Base-by-base conservation (phyloP, 2,888 invertebrate species). In the Drosophila tripunctata region DNA sequence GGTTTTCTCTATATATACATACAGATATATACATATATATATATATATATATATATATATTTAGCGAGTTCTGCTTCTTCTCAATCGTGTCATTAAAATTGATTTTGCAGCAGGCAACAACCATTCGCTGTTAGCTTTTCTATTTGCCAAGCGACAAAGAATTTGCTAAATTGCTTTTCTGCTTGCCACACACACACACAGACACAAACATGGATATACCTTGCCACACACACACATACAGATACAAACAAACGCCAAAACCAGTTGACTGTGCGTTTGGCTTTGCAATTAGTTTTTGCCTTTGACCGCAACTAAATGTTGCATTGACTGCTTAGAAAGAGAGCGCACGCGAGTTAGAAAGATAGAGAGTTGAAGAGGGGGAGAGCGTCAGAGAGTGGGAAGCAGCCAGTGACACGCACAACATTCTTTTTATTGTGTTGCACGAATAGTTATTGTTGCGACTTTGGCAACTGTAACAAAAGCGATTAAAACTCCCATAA, bases 401-500 rank as follows among this genome's bases (percentile, higher is more conserved):
- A 24, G 12, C 2, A 43, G 67, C 55, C 36, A 36, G 38, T 47
- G 24, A 55, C 80, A 76, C 69, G 64, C 72, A n/a, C n/a, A 66
- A 66, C 69, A 81, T 80, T 69, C 67, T 71, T 68, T 82, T 72
- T 77, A 74, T 75, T 80, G 66, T 74, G 54, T 47, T 70, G 51
- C 57, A 51, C 33, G 57, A 51, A 50, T 51, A 50, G 54, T 80
- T 82, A 84, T 86, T 80, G 81, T 83, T 81, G 83, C 67, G 82
- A 81, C 85, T 72, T 78, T 68, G 64, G 70, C 73, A 75, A 88
- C 88, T 72, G 78, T 83, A 78, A 75, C 87, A 86, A 88, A 89
- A 88, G 87, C 88, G 86, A 88, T 88, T 89, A 88, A 89, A 88
- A 88, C 70, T 83, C 57, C 78, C 77, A 88, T 89, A 89, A 89